phyloP scores from a whole-genome alignment of 2,797 vertebrate species.

The Leucoraja ocellata region DNA sequence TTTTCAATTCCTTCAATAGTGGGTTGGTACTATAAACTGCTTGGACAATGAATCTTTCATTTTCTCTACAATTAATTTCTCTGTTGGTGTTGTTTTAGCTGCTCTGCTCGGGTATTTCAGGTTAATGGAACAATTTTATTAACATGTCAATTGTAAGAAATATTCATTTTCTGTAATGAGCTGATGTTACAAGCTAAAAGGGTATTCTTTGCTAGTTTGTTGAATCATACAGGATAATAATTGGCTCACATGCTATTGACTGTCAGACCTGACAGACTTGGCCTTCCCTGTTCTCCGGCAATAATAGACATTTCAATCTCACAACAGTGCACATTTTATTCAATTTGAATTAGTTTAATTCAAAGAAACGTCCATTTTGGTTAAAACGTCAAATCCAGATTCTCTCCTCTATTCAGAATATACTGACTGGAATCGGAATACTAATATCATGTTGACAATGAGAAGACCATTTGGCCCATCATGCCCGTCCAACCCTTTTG shows the following conservation, averaged over 20 bases:
- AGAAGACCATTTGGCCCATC: no score
- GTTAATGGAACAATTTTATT: neutral
- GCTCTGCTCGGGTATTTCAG: neutral
- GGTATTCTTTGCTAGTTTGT: neutral
- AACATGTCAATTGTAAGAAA: neutral
- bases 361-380: neutral
- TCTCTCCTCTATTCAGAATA: neutral
- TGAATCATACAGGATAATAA: neutral
- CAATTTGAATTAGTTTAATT: neutral
- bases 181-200: neutral
- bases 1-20: neutral
- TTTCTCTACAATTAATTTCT: neutral
- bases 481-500: no score
- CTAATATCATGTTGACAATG: no score
- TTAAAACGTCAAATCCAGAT: neutral
- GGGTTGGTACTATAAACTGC: neutral
- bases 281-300: neutral
- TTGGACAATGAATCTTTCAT: neutral
- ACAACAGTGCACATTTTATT: neutral
- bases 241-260: neutral
- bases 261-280: neutral
- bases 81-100: slow-evolving; percentile 10
- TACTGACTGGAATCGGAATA: neutral
- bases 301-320: neutral
- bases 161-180: slow-evolving; percentile 13